Evolutionary conservation across 2,888 invertebrate genomes (phyloP).

Genomic region (Melikaiella ostensackeni): DNA sequence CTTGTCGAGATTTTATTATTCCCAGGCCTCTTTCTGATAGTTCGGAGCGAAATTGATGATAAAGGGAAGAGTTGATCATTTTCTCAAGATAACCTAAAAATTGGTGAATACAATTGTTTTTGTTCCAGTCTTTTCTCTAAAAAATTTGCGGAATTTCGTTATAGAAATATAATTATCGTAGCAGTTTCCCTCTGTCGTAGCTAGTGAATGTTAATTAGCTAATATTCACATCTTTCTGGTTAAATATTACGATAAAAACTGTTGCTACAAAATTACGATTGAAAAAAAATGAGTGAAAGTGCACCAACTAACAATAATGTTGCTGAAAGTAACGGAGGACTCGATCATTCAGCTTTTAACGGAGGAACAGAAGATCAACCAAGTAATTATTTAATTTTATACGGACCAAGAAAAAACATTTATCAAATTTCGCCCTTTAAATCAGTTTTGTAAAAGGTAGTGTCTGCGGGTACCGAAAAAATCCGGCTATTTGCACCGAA

Average conservation of each 20-base stretch:
- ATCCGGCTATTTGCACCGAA: too few species aligned
- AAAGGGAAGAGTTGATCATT: not conserved
- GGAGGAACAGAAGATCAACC: constrained; percentile 67
- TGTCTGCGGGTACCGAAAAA: too few species aligned
- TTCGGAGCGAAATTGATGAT: not conserved
- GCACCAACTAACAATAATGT: constrained; percentile 56
- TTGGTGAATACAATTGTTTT: not conserved
- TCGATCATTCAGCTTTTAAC: constrained; percentile 65
- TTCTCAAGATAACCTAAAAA: not conserved
- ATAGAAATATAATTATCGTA: not conserved
- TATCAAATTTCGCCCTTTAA: not conserved
- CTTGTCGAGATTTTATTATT: not conserved
- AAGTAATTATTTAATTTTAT: constrained; percentile 54
- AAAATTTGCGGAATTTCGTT: not conserved
- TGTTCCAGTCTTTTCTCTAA: not conserved
- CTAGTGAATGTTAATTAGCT: not conserved
- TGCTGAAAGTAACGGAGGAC: constrained; percentile 64
- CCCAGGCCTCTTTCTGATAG: not conserved
- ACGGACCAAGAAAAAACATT: not conserved
- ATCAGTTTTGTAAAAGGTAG: not conserved
- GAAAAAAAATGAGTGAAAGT: constrained; percentile 62
- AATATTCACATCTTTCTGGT: not conserved
- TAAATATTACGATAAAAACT: not conserved
- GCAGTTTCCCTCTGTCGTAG: not conserved
- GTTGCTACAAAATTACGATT: not conserved